Evolutionary conservation across 2,888 invertebrate species (phyloP), one percentile per base, ranked within the genome.

Genomic region (Pristionchus fissidentatus): DNA sequence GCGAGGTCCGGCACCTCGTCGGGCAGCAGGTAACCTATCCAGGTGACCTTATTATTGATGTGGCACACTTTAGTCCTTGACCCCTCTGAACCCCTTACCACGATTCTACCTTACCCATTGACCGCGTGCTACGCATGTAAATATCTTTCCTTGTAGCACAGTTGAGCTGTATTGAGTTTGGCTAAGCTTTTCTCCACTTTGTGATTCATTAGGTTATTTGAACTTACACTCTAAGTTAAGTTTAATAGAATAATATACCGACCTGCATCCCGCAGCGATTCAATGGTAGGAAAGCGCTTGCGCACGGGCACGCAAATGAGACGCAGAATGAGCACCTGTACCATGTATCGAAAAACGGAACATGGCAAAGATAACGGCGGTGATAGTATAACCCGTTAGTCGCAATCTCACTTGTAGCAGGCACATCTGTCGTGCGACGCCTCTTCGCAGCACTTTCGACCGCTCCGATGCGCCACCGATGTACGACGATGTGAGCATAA

Each of bases 21-120:
- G 26, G 57, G 79, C n/a, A 57, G 79, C 0, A 79, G 38, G 41
- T 55, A 57, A n/a, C 79, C 79, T 78, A 41, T 5, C n/a, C n/a
- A n/a, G n/a, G n/a, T n/a, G n/a, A n/a, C n/a, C n/a, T n/a, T n/a
- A n/a, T n/a, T n/a, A n/a, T n/a, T n/a, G n/a, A n/a, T n/a, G n/a
- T n/a, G n/a, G n/a, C n/a, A n/a, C n/a, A n/a, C n/a, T n/a, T n/a
- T n/a, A n/a, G n/a, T n/a, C n/a, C n/a, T n/a, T n/a, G n/a, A n/a
- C n/a, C n/a, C n/a, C n/a, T n/a, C n/a, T n/a, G n/a, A n/a, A n/a
- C n/a, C n/a, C n/a, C n/a, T n/a, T n/a, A n/a, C n/a, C n/a, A n/a
- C n/a, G n/a, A n/a, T n/a, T n/a, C n/a, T n/a, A n/a, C n/a, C n/a
- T n/a, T n/a, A n/a, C n/a, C n/a, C n/a, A n/a, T n/a, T n/a, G n/a